Percentiles rank a stretch among this genome's conserved stretches.
These are phyloP conservation scores for Diachasma alloeum DNA, from an alignment of 1,140 invertebrate genomes.

Conservation along the genomic window DNA sequence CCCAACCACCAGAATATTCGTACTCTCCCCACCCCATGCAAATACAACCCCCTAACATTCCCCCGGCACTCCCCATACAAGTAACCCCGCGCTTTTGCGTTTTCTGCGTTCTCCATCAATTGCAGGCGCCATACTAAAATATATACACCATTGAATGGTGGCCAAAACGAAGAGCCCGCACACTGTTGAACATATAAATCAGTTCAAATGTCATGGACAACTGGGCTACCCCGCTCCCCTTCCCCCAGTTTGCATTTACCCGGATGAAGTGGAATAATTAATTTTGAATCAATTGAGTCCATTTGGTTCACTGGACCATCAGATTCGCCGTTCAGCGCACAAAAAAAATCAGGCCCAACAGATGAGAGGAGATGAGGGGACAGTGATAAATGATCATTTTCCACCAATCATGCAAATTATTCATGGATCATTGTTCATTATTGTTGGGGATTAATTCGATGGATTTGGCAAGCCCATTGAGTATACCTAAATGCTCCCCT, in stretches of 20 bases:
- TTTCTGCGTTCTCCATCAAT: neutral
- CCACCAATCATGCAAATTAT: neutral
- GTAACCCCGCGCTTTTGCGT: neutral
- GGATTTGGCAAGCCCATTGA: neutral
- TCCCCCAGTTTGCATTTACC: neutral
- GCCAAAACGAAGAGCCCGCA: neutral
- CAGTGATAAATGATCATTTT: neutral
- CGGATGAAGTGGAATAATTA: constrained; percentile 11
- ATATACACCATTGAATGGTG: neutral
- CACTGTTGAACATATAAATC: constrained; percentile 2
- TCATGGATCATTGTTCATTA: neutral
- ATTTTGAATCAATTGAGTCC: constrained; percentile 19
- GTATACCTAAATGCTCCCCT: neutral
- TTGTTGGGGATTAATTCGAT: neutral
- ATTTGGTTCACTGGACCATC: neutral
- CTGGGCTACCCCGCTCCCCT: neutral
- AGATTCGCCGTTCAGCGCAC: neutral
- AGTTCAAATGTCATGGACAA: constrained; percentile 12
- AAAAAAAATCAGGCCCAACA: neutral
- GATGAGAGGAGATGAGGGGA: neutral
- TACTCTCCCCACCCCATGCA: too few relatives aligned
- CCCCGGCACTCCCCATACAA: neutral
- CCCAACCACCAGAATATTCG: too few relatives aligned
- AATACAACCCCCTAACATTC: too few relatives aligned
- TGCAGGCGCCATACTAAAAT: neutral